Percentiles rank a stretch among this genome's conserved stretches.
Evolutionary conservation across 2,113 vertebrate genomes (phyloP).

Genomic region (Sclerurus mexicanus): DNA sequence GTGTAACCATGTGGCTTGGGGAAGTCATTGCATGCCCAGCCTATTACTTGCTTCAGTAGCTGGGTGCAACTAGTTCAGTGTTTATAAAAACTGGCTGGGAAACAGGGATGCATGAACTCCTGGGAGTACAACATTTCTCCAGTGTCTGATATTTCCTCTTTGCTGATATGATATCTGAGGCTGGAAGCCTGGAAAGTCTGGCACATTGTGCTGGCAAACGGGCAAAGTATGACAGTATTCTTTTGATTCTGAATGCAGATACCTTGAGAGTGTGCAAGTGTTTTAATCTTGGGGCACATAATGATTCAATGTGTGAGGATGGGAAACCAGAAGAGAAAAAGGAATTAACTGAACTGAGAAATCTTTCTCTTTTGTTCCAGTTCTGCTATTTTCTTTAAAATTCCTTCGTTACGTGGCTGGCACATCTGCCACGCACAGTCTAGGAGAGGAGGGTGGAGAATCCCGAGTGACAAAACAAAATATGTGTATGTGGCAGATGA

Average conservation of each 20-base stretch:
- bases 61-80: not conserved
- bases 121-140: constrained; percentile 41
- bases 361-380: not conserved
- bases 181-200: constrained; percentile 59
- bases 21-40: not conserved
- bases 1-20: constrained; percentile 17
- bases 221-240: constrained; percentile 15
- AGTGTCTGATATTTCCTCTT: constrained; percentile 46
- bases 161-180: constrained; percentile 41
- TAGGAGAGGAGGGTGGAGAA: not conserved
- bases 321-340: not conserved
- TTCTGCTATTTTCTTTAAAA: not conserved
- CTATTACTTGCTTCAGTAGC: not conserved
- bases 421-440: accelerated
- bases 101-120: not conserved
- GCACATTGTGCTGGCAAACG: constrained; percentile 33
- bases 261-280: not conserved
- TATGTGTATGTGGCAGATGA: not conserved
- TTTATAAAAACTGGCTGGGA: constrained; percentile 37
- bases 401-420: not conserved
- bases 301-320: not conserved
- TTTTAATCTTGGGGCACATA: not conserved
- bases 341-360: not conserved
- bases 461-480: not conserved
- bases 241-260: not conserved